These are phyloP conservation scores for Laupala kohalensis DNA, from an alignment of 1,140 invertebrate species.

Conservation along the genomic window DNA sequence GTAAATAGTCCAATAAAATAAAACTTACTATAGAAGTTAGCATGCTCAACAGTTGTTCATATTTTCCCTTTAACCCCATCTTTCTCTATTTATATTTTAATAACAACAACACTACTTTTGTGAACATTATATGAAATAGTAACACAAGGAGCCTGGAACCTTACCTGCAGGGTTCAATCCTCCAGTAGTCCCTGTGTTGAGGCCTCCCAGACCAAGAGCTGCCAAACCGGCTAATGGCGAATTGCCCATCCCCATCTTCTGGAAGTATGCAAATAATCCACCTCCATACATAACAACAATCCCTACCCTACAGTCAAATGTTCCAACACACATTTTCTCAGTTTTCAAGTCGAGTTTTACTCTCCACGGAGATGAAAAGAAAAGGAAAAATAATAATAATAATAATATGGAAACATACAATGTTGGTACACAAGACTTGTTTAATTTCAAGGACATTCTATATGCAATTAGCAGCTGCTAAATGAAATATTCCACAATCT, in stretches of 20 bases:
- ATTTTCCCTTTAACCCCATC: neutral
- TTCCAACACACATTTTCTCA: neutral
- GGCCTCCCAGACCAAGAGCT: constrained; percentile 67
- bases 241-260: constrained; percentile 44
- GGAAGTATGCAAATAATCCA: constrained; percentile 11
- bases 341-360: neutral
- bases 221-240: constrained; percentile 75
- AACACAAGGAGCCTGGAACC: constrained; percentile 13
- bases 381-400: no score
- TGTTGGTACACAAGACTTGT: neutral
- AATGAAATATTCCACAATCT: neutral
- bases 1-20: no score
- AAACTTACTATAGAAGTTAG: neutral
- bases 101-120: neutral
- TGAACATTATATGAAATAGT: neutral
- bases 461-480: neutral
- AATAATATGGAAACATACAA: no score
- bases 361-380: no score
- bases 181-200: constrained; percentile 61
- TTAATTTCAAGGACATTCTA: neutral
- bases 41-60: neutral
- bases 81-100: neutral
- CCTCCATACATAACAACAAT: constrained; percentile 5
- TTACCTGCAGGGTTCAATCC: constrained; percentile 80
- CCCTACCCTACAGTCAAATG: neutral